Evolutionary conservation across 2,113 vertebrate genomes (phyloP).

Genomic region (Eurypyga helias): DNA sequence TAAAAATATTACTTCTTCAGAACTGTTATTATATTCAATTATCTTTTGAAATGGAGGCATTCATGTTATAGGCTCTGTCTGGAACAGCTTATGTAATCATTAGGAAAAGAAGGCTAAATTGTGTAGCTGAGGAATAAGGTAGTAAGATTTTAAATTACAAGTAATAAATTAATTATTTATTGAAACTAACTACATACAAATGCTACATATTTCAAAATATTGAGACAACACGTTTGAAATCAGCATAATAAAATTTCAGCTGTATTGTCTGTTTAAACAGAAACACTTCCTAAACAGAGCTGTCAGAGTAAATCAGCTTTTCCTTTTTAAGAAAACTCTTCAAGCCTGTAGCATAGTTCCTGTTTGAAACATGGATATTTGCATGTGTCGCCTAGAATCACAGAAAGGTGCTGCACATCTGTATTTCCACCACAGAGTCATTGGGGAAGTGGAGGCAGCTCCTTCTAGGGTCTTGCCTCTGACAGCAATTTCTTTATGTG

Average conservation of each 20-base stretch:
- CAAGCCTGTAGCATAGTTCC: not conserved
- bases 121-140: accelerated
- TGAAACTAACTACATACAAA: not conserved
- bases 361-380: not conserved
- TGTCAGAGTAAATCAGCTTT: not conserved
- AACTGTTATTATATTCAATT: not conserved
- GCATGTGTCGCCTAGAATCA: not conserved
- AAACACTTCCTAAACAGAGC: not conserved
- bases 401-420: not conserved
- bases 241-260: not conserved
- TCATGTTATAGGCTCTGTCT: not conserved
- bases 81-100: not conserved
- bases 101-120: not conserved
- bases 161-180: not conserved
- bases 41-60: not conserved
- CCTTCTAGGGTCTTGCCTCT: not conserved
- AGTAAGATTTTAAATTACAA: not conserved
- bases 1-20: not conserved
- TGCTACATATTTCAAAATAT: not conserved
- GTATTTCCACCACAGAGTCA: accelerated
- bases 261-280: not conserved
- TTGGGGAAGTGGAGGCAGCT: not conserved
- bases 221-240: not conserved
- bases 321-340: not conserved
- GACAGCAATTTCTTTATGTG: not conserved